Evolutionary conservation across 2,113 vertebrate genomes (phyloP).

Genomic region (Hassar affinis): DNA sequence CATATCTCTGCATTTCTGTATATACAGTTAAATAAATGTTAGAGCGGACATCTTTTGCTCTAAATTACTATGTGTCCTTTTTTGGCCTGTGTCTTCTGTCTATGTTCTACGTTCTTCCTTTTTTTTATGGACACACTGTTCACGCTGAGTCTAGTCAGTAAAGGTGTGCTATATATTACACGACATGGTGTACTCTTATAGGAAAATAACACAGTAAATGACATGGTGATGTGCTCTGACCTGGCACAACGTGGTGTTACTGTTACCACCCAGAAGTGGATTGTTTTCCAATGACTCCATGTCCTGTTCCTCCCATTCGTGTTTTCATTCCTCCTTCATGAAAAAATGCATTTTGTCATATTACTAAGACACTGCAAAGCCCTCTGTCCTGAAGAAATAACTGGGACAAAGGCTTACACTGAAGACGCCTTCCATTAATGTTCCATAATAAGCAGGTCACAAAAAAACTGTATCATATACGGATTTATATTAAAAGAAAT

Average conservation of each 20-base stretch:
- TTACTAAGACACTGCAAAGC: not conserved
- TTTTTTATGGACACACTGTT: not conserved
- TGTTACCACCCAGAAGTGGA: not conserved
- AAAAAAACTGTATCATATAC: no score
- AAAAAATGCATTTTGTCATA: not conserved
- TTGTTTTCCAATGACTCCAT: not conserved
- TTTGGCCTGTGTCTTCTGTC: constrained; percentile 12
- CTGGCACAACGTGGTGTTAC: not conserved
- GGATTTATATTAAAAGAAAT: no score
- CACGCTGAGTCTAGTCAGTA: no score
- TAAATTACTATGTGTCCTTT: constrained; percentile 12
- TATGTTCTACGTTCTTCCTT: not conserved
- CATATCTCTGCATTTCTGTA: constrained; percentile 52
- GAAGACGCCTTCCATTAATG: not conserved
- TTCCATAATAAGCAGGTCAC: not conserved
- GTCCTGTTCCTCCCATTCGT: no score
- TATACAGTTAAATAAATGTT: constrained; percentile 76
- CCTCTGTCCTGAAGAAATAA: not conserved
- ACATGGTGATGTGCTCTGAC: not conserved
- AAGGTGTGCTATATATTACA: no score
- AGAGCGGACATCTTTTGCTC: constrained; percentile 55
- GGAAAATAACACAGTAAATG: not conserved
- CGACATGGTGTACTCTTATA: not conserved
- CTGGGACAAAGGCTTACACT: not conserved
- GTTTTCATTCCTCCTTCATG: not conserved